Evolutionary conservation across 2,797 vertebrate species (phyloP), one percentile per base, ranked within the genome.

Genomic region (Pipistrellus pipistrellus): DNA sequence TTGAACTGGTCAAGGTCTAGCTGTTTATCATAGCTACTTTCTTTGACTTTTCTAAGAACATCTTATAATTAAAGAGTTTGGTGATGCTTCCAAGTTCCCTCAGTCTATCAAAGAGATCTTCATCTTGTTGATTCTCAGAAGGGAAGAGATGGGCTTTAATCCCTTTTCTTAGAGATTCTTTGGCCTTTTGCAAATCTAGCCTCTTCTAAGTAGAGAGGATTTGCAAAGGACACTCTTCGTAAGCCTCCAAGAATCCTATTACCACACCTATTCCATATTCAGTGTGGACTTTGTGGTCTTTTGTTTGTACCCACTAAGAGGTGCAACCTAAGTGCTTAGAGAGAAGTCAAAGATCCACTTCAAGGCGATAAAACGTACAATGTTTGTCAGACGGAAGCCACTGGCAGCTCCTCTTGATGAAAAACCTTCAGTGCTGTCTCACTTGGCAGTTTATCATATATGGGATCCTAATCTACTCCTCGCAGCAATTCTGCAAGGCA

Each of bases 261-360:
- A 18, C 1, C 41, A 25, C 1, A 81, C 4, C 27, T 20, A 2
- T 23, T 62, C 53, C 30, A 59, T 78, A 48, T 69, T 84, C n/a
- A 30, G n/a, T 68, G 77, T 85, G 35, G 30, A 90, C 81, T 38
- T 64, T 82, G 38, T 80, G 64, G 30, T 12, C 55, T 94, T 62
- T 71, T 64, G 62, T 93, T 89, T 82, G 35, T 32, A 89, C 2
- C 69, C 48, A 90, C 69, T 23, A 76, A 85, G 73, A 77, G 25
- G 21, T 51, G 32, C 68, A 38, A 53, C 27, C 30, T 4, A 89
- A 46, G 48, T 27, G 1, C 44, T 87, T 80, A 53, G 68, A 68
- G 77, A 62, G 75, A 91, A 93, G 71, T 72, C 15, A 38, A 78
- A 90, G 51, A 48, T 71, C 64, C 41, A 25, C 66, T 92, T 85